phyloP scores from a whole-genome alignment of 2,888 invertebrate species.

The Callyntrura guangdongensis region DNA sequence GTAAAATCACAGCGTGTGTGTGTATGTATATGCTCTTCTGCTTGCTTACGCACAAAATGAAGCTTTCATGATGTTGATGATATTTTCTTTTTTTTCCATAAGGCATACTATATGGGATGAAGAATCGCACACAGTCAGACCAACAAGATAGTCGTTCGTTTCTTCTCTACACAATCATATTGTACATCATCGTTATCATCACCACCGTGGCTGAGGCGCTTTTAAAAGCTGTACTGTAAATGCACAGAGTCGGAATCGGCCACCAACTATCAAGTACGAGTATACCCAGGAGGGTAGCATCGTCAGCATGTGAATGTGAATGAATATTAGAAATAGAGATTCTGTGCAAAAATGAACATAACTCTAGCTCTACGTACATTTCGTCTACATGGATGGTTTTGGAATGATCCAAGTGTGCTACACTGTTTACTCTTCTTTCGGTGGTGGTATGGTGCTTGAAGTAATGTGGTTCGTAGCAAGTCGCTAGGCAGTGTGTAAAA shows the following conservation, averaged over 20 bases:
- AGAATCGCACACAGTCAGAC: background rate
- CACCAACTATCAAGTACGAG: slow-evolving; percentile 28
- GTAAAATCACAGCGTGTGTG: slow-evolving; percentile 29
- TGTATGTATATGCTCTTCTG: background rate
- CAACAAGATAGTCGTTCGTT: slow-evolving; percentile 1
- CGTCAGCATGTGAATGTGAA: slow-evolving; percentile 1
- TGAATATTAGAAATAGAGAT: slow-evolving; percentile 44
- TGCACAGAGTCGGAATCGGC: slow-evolving; percentile 18
- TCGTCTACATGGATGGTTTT: slow-evolving; percentile 41
- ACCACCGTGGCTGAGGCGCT: slow-evolving; percentile 10
- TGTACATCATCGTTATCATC: slow-evolving; percentile 22
- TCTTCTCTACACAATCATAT: slow-evolving; percentile 22
- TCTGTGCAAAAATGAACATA: slow-evolving; percentile 8
- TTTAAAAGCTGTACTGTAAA: slow-evolving; percentile 28
- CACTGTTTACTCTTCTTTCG: background rate
- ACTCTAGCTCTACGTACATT: background rate
- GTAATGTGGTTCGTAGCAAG: slow-evolving; percentile 68
- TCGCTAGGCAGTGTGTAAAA: slow-evolving; percentile 64
- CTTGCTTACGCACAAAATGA: slow-evolving; percentile 34
- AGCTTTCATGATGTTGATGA: slow-evolving; percentile 1
- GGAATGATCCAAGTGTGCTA: background rate
- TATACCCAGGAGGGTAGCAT: slow-evolving; percentile 36
- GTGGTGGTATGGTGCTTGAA: slow-evolving; percentile 56
- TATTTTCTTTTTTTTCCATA: slow-evolving; percentile 24
- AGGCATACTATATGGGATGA: slow-evolving; percentile 5